Conservation (phyloP, 1,140 invertebrate genomes). For the Leptestheria dahalacensis region DNA sequence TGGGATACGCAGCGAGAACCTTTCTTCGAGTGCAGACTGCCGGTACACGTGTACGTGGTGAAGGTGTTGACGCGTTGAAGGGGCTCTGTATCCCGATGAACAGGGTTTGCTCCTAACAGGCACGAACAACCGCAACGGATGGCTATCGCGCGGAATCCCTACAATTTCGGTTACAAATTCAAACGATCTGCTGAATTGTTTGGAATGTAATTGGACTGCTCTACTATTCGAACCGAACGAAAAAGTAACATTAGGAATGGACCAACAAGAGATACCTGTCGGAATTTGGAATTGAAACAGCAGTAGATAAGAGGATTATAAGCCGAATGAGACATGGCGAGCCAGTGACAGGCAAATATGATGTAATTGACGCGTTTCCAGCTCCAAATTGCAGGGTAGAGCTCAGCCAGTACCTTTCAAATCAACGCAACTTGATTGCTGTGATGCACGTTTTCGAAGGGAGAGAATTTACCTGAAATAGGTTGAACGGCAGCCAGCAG, state of each 20-base stretch:
- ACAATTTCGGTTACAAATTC: too few relatives aligned
- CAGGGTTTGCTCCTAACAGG: background rate
- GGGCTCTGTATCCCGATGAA: background rate
- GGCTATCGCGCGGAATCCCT: slow-evolving; percentile 5
- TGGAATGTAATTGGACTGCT: too few relatives aligned
- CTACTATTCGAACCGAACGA: too few relatives aligned
- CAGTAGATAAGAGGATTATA: slow-evolving; percentile 90
- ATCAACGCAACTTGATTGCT: background rate
- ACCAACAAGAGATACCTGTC: too few relatives aligned
- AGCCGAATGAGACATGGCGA: slow-evolving; percentile 80
- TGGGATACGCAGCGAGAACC: background rate
- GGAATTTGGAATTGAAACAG: slow-evolving; percentile 73
- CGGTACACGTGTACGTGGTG: background rate
- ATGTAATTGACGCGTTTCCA: slow-evolving; percentile 28
- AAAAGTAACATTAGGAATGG: too few relatives aligned
- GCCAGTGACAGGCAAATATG: slow-evolving; percentile 63
- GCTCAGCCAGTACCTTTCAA: slow-evolving; percentile 21
- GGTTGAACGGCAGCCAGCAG: slow-evolving; percentile 74
- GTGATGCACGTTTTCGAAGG: slow-evolving; percentile 13
- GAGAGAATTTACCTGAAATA: slow-evolving; percentile 46
- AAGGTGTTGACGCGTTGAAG: background rate
- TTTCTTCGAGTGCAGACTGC: background rate
- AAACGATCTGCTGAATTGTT: too few relatives aligned
- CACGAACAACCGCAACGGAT: slow-evolving; percentile 7
- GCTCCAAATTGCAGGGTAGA: slow-evolving; percentile 24